These are phyloP conservation scores for Heliangelus exortis DNA, from an alignment of 2,797 vertebrate species.

Conservation along the genomic window DNA sequence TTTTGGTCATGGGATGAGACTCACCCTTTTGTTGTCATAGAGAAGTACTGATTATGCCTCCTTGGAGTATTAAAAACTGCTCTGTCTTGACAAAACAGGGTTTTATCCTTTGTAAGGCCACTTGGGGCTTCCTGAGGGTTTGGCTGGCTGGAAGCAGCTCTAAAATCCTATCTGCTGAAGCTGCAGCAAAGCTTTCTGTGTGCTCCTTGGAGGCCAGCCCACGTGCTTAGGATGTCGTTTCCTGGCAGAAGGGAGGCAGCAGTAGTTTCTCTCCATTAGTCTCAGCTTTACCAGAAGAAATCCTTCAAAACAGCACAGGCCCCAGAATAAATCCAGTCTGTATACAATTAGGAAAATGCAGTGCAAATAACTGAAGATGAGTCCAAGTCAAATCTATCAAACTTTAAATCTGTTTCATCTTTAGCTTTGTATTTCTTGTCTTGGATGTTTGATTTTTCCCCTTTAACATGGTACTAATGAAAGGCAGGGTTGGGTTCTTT, in stretches of 20 bases:
- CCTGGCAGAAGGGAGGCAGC: background rate
- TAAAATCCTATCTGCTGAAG: background rate
- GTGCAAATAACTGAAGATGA: background rate
- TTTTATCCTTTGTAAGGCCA: background rate
- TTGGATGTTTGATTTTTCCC: background rate
- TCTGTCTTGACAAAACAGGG: slow-evolving; percentile 10
- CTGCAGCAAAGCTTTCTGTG: background rate
- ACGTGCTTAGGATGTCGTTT: background rate
- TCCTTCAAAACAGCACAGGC: background rate
- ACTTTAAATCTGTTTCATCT: slow-evolving; percentile 1
- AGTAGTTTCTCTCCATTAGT: background rate
- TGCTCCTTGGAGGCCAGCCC: background rate
- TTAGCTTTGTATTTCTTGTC: background rate
- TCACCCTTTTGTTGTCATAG: slow-evolving; percentile 42
- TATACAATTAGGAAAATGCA: background rate
- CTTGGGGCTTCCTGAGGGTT: background rate
- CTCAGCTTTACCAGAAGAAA: slow-evolving; percentile 11
- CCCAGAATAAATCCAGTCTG: background rate
- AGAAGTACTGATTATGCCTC: background rate
- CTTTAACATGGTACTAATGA: background rate
- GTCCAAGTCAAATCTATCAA: background rate
- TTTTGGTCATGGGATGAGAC: slow-evolving; percentile 32
- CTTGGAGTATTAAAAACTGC: background rate
- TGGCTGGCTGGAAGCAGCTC: background rate
- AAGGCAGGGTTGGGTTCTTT: background rate